A percentile compares a stretch with the other conserved stretches of the same genome.
Evolutionary conservation across 1,140 invertebrate genomes (phyloP).

Genomic region (Conus ventricosus): DNA sequence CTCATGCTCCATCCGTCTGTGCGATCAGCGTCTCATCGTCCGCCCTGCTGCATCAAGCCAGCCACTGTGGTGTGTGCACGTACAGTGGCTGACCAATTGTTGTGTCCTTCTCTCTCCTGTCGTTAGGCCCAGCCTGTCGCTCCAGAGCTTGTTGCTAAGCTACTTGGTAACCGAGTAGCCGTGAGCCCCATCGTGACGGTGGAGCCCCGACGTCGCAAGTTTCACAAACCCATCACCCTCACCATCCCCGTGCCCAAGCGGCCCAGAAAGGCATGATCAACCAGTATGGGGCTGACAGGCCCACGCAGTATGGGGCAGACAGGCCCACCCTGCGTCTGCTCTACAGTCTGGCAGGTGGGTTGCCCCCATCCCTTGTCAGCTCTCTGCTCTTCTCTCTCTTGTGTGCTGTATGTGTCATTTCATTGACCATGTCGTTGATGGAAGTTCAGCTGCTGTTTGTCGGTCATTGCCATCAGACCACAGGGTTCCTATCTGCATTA

Average conservation of each 20-base stretch:
- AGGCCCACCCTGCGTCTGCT: conserved; percentile 88
- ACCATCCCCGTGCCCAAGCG: conserved; percentile 97
- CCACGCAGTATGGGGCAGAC: conserved; percentile 65
- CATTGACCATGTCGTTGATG: too few species aligned
- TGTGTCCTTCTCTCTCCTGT: conserved; percentile 23
- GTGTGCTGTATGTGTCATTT: background rate
- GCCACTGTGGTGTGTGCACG: background rate
- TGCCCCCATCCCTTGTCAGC: background rate
- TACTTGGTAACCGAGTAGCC: conserved; percentile 97
- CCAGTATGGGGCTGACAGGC: conserved; percentile 88
- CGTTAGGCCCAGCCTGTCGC: conserved; percentile 96
- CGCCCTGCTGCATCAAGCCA: background rate
- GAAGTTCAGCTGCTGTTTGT: too few species aligned
- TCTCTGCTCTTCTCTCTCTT: background rate
- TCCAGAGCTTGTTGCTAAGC: conserved; percentile 94
- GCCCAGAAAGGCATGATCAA: conserved; percentile 95
- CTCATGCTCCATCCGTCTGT: too few species aligned
- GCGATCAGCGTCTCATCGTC: background rate
- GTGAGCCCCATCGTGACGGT: conserved; percentile 99
- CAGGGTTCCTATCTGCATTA: too few species aligned
- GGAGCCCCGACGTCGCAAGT: conserved; percentile 96
- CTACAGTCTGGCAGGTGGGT: conserved; percentile 97
- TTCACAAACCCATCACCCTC: conserved; percentile 98
- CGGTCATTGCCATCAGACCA: too few species aligned
- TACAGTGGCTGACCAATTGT: background rate